phyloP scores from a whole-genome alignment of 2,113 vertebrate genomes.

The Chaetura pelagica region DNA sequence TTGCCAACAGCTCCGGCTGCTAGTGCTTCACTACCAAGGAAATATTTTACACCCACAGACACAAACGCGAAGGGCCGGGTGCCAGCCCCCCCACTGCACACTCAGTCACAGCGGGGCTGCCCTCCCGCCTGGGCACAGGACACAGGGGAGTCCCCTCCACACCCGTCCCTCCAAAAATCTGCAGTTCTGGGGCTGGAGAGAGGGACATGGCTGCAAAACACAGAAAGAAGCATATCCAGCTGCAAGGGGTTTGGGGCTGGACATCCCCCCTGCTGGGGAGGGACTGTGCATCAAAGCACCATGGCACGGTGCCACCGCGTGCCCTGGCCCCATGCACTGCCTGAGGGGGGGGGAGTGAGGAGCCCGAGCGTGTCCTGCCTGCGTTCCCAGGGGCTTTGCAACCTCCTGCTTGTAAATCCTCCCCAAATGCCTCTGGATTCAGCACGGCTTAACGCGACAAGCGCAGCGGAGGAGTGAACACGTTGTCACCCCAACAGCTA shows the following conservation, averaged over 20 bases:
- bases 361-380: background rate
- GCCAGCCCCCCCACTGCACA: accelerated
- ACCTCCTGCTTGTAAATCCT: accelerated
- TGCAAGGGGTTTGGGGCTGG: accelerated
- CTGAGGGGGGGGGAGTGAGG: accelerated
- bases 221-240: background rate
- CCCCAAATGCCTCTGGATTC: background rate
- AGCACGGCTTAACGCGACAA: accelerated
- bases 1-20: background rate
- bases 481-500: background rate
- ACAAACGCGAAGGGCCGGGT: background rate
- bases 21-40: background rate
- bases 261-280: accelerated
- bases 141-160: background rate
- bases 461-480: accelerated
- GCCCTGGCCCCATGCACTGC: accelerated
- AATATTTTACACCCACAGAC: accelerated
- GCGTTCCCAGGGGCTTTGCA: background rate
- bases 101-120: background rate
- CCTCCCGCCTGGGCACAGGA: background rate
- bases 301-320: accelerated
- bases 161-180: too few relatives aligned
- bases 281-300: background rate
- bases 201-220: too few relatives aligned
- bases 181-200: too few relatives aligned